A percentile compares a stretch with the other conserved stretches of the same genome.
Conservation (phyloP, 2,797 vertebrate genomes). For the Pseudochirops corinnae region DNA sequence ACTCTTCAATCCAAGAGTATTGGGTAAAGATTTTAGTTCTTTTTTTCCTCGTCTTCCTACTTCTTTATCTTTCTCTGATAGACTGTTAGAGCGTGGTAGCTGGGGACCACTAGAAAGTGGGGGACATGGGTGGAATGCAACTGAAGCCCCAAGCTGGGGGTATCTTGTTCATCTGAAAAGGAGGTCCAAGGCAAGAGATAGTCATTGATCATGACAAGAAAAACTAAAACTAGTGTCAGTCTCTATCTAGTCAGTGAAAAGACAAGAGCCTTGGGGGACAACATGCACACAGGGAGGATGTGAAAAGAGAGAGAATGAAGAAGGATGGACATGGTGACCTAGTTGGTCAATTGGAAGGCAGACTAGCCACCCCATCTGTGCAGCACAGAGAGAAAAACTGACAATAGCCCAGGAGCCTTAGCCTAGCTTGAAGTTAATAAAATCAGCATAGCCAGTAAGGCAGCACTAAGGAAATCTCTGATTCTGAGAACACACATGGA, state of each 20-base stretch:
- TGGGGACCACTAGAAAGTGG: background rate
- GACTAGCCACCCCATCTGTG: background rate
- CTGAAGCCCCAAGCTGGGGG: background rate
- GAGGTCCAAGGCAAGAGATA: background rate
- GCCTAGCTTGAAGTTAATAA: background rate
- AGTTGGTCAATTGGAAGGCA: background rate
- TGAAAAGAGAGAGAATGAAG: background rate
- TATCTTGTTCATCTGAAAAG: background rate
- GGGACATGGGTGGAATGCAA: background rate
- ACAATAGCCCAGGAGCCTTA: background rate
- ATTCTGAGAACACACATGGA: background rate
- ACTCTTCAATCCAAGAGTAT: background rate
- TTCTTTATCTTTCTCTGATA: background rate
- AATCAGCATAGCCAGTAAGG: background rate
- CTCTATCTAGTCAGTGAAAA: background rate
- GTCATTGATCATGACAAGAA: background rate
- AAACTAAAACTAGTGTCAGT: background rate
- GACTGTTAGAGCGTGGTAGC: background rate
- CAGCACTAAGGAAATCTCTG: background rate
- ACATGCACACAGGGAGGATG: background rate
- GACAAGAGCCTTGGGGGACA: background rate
- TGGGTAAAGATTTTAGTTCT: conserved; percentile 30
- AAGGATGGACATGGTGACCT: background rate
- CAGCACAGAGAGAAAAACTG: background rate
- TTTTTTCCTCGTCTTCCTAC: background rate